A percentile compares a stretch with the other conserved stretches of the same genome.
Conservation (phyloP, 1,140 invertebrate species). For the Aradophagus sp. region DNA sequence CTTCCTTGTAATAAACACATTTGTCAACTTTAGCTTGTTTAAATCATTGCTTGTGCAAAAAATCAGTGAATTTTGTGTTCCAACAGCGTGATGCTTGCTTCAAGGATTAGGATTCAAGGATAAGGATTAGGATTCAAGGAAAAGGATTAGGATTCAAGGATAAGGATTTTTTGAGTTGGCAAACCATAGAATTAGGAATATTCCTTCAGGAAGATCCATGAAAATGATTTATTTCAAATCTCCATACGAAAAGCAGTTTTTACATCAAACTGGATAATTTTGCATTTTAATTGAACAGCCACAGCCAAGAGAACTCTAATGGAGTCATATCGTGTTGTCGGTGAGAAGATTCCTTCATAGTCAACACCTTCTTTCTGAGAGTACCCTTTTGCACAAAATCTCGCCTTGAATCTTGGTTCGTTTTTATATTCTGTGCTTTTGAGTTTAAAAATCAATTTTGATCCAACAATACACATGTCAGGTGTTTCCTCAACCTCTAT, state of each 20-base stretch:
- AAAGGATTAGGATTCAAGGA: no score
- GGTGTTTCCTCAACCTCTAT: slow-evolving; percentile 35
- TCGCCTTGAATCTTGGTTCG: slow-evolving; percentile 30
- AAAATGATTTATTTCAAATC: slow-evolving; percentile 53
- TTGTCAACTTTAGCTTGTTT: slow-evolving; percentile 10
- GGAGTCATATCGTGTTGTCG: slow-evolving; percentile 54
- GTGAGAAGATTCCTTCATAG: slow-evolving; percentile 58
- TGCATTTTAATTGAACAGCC: slow-evolving; percentile 16
- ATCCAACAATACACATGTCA: slow-evolving; percentile 45
- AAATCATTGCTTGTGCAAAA: slow-evolving; percentile 7
- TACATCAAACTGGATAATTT: slow-evolving; percentile 54
- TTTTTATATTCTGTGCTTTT: slow-evolving; percentile 2
- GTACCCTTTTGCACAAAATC: slow-evolving; percentile 53
- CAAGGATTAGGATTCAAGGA: neutral
- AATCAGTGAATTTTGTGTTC: slow-evolving; percentile 15
- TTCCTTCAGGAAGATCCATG: slow-evolving; percentile 29
- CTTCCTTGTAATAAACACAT: slow-evolving; percentile 6
- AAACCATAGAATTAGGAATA: slow-evolving; percentile 1
- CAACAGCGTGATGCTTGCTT: slow-evolving; percentile 13
- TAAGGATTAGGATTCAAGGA: neutral
- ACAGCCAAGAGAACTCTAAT: slow-evolving; percentile 55
- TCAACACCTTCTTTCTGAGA: slow-evolving; percentile 57
- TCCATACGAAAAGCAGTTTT: slow-evolving; percentile 58
- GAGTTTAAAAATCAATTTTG: slow-evolving; percentile 60
- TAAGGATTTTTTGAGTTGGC: slow-evolving; percentile 2